Evolutionary conservation across 2,888 invertebrate species (phyloP).

Genomic region (Dicycla oo): DNA sequence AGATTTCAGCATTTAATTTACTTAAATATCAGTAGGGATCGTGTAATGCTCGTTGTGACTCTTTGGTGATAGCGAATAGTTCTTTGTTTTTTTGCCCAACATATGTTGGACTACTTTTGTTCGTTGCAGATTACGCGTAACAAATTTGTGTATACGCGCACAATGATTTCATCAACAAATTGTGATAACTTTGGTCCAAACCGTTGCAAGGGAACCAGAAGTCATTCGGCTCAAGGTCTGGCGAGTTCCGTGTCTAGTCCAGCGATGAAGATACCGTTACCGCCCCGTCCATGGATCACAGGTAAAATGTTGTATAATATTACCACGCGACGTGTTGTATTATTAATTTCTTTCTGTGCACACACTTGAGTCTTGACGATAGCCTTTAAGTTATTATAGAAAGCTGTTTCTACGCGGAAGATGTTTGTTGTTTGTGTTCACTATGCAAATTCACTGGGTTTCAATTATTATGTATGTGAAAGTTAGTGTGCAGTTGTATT

Average conservation of each 20-base stretch:
- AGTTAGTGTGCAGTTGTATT: conserved; percentile 30
- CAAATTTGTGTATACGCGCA: conserved; percentile 63
- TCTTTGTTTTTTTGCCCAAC: conserved; percentile 79
- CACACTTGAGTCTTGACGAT: neutral
- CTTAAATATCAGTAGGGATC: conserved; percentile 68
- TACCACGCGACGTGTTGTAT: conserved; percentile 49
- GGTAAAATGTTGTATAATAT: conserved; percentile 73
- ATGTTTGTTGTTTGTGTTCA: conserved; percentile 29
- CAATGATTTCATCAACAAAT: conserved; percentile 78
- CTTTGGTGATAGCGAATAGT: conserved; percentile 73
- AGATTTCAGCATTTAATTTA: conserved; percentile 81
- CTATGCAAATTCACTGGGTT: conserved; percentile 26
- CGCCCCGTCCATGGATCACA: conserved; percentile 88
- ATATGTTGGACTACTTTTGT: conserved; percentile 83
- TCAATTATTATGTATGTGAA: conserved; percentile 32
- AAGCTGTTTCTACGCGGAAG: conserved; percentile 43
- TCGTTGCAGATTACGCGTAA: conserved; percentile 72
- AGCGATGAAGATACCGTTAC: conserved; percentile 88
- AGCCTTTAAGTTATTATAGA: neutral
- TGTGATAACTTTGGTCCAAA: conserved; percentile 70
- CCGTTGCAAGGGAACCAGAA: conserved; percentile 76
- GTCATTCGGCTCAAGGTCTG: conserved; percentile 87
- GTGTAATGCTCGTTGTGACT: conserved; percentile 70
- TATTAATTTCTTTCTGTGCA: conserved; percentile 12
- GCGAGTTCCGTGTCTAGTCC: conserved; percentile 79